phyloP scores from a whole-genome alignment of 2,113 vertebrate genomes.

The Lethenteron reissneri region DNA sequence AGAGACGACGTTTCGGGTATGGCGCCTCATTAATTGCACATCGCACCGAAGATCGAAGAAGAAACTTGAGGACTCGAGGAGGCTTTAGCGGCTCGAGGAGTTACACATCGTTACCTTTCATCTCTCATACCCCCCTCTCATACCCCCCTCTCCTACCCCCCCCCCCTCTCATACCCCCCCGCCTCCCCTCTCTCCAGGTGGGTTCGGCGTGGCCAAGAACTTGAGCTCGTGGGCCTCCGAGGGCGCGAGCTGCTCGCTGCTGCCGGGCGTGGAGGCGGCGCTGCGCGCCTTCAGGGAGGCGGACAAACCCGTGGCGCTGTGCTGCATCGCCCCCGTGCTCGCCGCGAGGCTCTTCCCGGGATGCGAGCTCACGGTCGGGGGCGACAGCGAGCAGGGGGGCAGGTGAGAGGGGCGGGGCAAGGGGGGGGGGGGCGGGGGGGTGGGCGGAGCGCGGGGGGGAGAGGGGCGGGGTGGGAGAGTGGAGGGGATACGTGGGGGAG shows the following conservation, averaged over 20 bases:
- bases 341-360: constrained; percentile 48
- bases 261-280: constrained; percentile 24
- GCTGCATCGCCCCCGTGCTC: constrained; percentile 51
- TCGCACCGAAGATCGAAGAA: not conserved
- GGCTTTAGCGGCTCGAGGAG: not conserved
- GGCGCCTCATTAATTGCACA: too few species aligned
- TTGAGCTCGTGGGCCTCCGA: constrained; percentile 39
- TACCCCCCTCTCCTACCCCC: not conserved
- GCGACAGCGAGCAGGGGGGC: constrained; percentile 24
- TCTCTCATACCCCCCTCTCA: not conserved
- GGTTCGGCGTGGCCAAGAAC: constrained; percentile 9
- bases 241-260: constrained; percentile 35
- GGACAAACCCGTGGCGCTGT: constrained; percentile 49
- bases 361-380: constrained; percentile 50
- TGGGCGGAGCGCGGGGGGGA: too few species aligned
- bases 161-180: not conserved
- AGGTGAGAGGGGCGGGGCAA: too few species aligned
- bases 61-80: not conserved
- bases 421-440: too few species aligned
- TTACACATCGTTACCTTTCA: not conserved
- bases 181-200: not conserved
- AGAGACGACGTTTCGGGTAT: not conserved
- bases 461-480: too few species aligned
- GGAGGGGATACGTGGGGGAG: too few species aligned
- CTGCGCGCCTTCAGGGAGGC: constrained; percentile 38